Evolutionary conservation across 1,140 invertebrate species (phyloP), one percentile per base, ranked within the genome.

Genomic region (Atta colombica): DNA sequence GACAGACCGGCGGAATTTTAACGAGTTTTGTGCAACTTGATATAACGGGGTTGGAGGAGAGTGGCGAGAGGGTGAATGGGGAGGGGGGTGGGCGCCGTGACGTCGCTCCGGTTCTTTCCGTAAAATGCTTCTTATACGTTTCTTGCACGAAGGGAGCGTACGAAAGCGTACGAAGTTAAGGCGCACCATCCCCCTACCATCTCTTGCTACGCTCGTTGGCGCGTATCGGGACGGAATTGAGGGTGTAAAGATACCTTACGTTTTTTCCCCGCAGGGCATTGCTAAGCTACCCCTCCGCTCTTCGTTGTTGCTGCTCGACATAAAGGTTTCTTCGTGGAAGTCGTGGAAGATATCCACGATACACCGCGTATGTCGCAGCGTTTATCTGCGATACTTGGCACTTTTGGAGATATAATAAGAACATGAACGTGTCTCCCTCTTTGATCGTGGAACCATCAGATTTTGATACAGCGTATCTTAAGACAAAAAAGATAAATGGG

Each of bases 21-120:
- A 93, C 92, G 92, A 94, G 93, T 94, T 94, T 94, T 92, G 87
- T 88, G 91, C 91, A 89, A 91, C 90, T 91, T 91, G 91, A 94
- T 93, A 93, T 91, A 91, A 92, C 77, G 53, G 71, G 14, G 25
- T 39, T 10, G 10, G 55, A 7, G 39, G 16, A 31, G 28, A n/a
- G 16, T 3, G 55, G 5, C 49, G 45, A 25, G 28, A 39, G 60
- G 10, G 25, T 25, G 25, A 14, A 14, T 39, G n/a, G 63, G n/a
- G 12, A 0, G 21, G 21, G 21, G 21, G 21, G 45, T 53, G 77
- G 45, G 25, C 69, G 58, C 69, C 78, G 14, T 80, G 18, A 65
- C 51, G 65, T 71, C 80, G 78, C 78, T 72, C 35, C 49, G 66
- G 21, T 74, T 75, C 69, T 39, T 75, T 84, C 68, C 68, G 39